Evolutionary conservation across 1,140 invertebrate species (phyloP).

Genomic region (Teleogryllus occipitalis): DNA sequence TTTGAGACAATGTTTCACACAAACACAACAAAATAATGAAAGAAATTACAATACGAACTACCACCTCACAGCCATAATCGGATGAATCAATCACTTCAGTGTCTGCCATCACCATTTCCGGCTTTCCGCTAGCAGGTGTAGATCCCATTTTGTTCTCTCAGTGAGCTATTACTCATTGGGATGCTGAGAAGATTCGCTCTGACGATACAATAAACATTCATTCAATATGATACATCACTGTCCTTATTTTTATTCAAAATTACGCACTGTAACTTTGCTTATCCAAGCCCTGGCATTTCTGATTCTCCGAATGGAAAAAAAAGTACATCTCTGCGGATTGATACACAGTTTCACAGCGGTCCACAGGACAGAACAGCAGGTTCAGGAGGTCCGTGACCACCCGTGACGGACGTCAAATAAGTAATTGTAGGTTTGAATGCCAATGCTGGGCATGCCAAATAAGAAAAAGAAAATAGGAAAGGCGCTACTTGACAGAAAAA

Average conservation of each 20-base stretch:
- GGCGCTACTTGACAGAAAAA: neutral
- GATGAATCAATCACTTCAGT: slow-evolving; percentile 14
- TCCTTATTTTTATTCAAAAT: neutral
- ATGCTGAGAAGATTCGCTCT: neutral
- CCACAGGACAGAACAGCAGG: neutral
- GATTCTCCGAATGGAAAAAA: neutral
- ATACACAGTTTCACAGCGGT: neutral
- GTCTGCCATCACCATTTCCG: slow-evolving; percentile 15
- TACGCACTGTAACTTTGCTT: neutral
- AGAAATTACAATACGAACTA: slow-evolving; percentile 8
- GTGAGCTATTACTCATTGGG: neutral
- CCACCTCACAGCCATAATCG: slow-evolving; percentile 9
- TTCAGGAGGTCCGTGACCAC: neutral
- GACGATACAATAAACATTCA: neutral
- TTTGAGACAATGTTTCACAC: neutral
- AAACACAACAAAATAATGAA: neutral
- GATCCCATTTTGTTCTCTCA: neutral
- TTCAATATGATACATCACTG: neutral
- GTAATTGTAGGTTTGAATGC: no score
- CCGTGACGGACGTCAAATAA: no score
- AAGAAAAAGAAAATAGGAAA: no score
- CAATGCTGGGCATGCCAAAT: no score
- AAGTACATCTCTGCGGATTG: neutral
- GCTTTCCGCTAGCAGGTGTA: slow-evolving; percentile 16
- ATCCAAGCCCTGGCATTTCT: neutral